These are phyloP conservation scores for Pachydiplax longipennis DNA, from an alignment of 2,888 invertebrate genomes.

Conservation along the genomic window DNA sequence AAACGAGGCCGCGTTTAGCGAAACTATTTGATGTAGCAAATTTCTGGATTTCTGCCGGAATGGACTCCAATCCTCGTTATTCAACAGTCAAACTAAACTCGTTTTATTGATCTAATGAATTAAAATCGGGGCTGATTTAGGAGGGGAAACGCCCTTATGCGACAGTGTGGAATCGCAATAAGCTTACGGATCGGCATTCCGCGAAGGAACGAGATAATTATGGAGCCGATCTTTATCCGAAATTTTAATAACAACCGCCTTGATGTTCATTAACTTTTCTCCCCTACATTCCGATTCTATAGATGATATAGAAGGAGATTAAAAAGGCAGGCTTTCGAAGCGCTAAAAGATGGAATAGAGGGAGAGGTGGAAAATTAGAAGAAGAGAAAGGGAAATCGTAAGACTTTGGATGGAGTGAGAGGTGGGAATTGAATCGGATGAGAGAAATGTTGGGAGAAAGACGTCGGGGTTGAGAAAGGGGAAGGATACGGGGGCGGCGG, in stretches of 20 bases:
- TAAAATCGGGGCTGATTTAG: background rate
- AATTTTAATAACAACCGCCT: background rate
- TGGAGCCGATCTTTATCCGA: background rate
- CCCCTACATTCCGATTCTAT: background rate
- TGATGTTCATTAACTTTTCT: background rate
- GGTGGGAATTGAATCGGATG: background rate
- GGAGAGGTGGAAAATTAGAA: background rate
- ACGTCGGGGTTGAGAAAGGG: background rate
- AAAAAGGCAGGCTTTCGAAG: background rate
- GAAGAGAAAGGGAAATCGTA: background rate
- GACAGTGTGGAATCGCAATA: background rate
- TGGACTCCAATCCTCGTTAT: background rate
- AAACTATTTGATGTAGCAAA: background rate
- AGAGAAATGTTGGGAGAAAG: background rate
- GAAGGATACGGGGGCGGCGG: background rate
- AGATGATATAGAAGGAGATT: background rate
- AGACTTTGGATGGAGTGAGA: background rate
- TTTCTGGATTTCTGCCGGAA: background rate
- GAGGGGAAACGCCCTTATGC: background rate
- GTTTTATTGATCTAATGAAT: background rate
- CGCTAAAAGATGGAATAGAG: background rate
- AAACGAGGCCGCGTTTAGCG: background rate
- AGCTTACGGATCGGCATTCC: background rate
- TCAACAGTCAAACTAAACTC: background rate
- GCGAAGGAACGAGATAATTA: background rate